phyloP scores from a whole-genome alignment of 2,113 vertebrate species.

The Eupsittula cactorum region DNA sequence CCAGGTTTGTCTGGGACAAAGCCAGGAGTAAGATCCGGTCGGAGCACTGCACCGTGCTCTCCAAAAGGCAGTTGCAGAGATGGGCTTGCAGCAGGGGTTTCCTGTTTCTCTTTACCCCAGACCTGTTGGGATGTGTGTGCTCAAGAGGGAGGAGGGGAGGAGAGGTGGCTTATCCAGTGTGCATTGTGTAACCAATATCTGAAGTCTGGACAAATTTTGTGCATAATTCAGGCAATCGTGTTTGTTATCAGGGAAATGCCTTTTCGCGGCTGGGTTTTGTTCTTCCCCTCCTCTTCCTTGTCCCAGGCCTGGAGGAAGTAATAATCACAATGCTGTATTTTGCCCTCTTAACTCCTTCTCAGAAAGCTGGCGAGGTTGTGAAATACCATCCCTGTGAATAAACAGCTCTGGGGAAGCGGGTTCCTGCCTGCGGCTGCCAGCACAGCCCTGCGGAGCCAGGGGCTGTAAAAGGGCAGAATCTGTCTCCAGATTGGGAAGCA shows the following conservation, averaged over 20 bases:
- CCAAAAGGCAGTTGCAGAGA: background rate
- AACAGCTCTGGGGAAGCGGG: background rate
- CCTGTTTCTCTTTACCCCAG: background rate
- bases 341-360: constrained; percentile 62
- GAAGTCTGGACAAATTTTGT: constrained; percentile 30
- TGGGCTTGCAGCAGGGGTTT: background rate
- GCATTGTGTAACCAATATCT: constrained; percentile 40
- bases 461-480: background rate
- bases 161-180: constrained; percentile 9
- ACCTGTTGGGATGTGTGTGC: background rate
- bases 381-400: background rate
- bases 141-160: background rate
- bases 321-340: constrained; percentile 66
- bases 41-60: background rate
- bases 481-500: background rate
- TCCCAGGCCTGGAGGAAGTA: constrained; percentile 65
- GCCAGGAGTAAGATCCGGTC: accelerated
- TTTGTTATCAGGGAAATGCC: constrained; percentile 76
- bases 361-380: background rate
- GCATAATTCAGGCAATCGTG: constrained; percentile 36
- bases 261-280: constrained; percentile 56
- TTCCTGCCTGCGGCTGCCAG: background rate
- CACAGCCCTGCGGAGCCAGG: background rate
- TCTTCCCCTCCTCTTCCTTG: constrained; percentile 66
- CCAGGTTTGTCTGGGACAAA: background rate